Evolutionary conservation across 2,888 invertebrate species (phyloP).

Genomic region (Aleiodes leptofemur): DNA sequence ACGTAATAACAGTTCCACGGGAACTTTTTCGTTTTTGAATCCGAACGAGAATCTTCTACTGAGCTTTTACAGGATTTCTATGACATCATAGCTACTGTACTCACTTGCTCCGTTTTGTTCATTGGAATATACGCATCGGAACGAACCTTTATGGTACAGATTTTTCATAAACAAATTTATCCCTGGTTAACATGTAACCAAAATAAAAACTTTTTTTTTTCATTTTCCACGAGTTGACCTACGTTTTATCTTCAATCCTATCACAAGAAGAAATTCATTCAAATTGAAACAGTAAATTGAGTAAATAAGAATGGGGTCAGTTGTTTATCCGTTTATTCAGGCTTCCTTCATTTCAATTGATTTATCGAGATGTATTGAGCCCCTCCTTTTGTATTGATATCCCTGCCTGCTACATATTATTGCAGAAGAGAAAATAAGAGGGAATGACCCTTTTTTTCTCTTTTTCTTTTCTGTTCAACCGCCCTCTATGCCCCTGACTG

Average conservation of each 20-base stretch:
- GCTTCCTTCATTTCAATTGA: conserved; percentile 24
- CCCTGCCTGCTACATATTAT: not conserved
- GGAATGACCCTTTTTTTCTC: conserved; percentile 34
- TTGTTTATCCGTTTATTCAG: conserved; percentile 55
- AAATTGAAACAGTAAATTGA: conserved; percentile 53
- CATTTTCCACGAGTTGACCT: conserved; percentile 52
- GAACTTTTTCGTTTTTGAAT: too few relatives aligned
- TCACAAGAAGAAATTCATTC: conserved; percentile 32
- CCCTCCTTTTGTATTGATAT: conserved; percentile 20
- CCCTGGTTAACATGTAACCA: not conserved
- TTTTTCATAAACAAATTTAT: conserved; percentile 27
- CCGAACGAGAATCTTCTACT: too few relatives aligned
- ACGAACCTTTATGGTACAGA: conserved; percentile 36
- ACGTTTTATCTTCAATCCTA: conserved; percentile 56
- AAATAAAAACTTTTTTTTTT: conserved; percentile 38
- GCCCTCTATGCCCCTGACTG: not conserved
- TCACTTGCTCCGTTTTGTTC: conserved; percentile 41
- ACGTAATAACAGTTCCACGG: too few relatives aligned
- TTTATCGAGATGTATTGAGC: conserved; percentile 32
- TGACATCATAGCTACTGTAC: not conserved
- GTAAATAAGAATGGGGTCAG: conserved; percentile 56
- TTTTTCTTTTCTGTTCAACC: conserved; percentile 33
- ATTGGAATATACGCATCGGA: conserved; percentile 30
- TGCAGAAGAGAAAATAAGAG: not conserved
- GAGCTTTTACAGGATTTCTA: too few relatives aligned